phyloP scores from a whole-genome alignment of 2,888 invertebrate species.

The Eupithecia pulchellata region DNA sequence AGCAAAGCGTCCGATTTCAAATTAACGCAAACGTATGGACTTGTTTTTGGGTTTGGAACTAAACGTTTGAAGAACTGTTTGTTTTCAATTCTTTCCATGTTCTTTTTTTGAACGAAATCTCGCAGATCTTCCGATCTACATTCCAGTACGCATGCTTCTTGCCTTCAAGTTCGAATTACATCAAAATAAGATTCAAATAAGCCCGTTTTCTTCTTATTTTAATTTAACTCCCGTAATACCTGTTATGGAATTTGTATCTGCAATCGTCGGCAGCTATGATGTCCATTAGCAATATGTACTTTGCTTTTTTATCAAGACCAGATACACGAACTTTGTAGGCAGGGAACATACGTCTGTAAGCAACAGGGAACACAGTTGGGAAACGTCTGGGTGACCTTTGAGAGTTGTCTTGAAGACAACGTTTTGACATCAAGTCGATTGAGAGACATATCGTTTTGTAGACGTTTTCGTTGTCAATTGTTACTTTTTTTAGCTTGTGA shows the following conservation, averaged over 20 bases:
- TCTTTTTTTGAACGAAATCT: conserved; percentile 19
- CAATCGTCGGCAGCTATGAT: conserved; percentile 98
- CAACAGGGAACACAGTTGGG: conserved; percentile 77
- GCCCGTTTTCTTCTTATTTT: conserved; percentile 72
- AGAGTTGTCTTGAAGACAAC: conserved; percentile 75
- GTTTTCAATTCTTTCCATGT: neutral
- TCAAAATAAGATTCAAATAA: conserved; percentile 77
- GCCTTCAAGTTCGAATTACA: conserved; percentile 84
- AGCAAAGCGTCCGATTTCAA: neutral
- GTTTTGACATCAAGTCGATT: conserved; percentile 83
- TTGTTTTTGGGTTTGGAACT: neutral
- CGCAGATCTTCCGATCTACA: conserved; percentile 73
- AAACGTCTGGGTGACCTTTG: conserved; percentile 63
- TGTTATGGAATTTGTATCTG: conserved; percentile 97
- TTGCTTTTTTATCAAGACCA: conserved; percentile 98
- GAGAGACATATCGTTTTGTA: conserved; percentile 70
- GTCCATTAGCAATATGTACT: conserved; percentile 99
- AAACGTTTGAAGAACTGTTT: neutral
- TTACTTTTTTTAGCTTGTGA: conserved; percentile 80
- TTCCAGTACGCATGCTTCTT: conserved; percentile 87
- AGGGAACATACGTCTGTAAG: conserved; percentile 98
- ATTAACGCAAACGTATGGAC: neutral
- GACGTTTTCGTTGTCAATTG: conserved; percentile 72
- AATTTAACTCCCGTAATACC: conserved; percentile 87
- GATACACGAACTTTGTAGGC: conserved; percentile 98